phyloP scores from a whole-genome alignment of 2,888 invertebrate genomes.

The Thumatha senex region DNA sequence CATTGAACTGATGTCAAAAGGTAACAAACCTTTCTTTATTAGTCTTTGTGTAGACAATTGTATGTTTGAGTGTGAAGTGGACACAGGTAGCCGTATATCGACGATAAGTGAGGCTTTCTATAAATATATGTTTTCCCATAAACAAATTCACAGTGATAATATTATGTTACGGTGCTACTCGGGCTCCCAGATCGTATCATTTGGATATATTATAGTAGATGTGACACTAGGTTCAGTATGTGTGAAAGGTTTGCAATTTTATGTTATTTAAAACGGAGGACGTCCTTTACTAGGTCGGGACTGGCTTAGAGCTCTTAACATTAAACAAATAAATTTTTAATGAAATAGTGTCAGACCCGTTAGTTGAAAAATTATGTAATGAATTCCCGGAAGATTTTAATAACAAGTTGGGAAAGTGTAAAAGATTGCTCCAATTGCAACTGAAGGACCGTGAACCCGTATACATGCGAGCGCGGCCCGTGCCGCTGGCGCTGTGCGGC shows the following conservation, averaged over 20 bases:
- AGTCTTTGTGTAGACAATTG: background rate
- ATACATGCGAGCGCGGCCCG: constrained; percentile 16
- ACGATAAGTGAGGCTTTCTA: too few relatives aligned
- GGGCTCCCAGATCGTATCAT: too few relatives aligned
- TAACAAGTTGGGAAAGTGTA: constrained; percentile 18
- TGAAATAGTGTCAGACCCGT: constrained; percentile 5
- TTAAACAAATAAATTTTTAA: constrained; percentile 11
- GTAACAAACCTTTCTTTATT: constrained; percentile 7
- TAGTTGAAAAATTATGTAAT: constrained; percentile 1
- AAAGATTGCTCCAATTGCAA: constrained; percentile 13
- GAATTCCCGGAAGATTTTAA: constrained; percentile 24
- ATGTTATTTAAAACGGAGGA: constrained; percentile 16
- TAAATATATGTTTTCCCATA: too few relatives aligned
- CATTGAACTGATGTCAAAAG: too few relatives aligned
- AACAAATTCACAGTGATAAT: too few relatives aligned
- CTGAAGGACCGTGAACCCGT: constrained; percentile 17
- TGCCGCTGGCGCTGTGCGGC: background rate
- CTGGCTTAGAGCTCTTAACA: too few relatives aligned
- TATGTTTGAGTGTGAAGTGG: too few relatives aligned
- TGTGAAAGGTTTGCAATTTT: too few relatives aligned
- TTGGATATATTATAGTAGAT: background rate
- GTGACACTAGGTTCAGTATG: background rate
- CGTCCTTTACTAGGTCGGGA: constrained; percentile 18
- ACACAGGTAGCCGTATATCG: too few relatives aligned
- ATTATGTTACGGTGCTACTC: too few relatives aligned